Evolutionary conservation across 2,888 invertebrate species (phyloP), one percentile per base, ranked within the genome.

Genomic region (Trissolcus japonicus): DNA sequence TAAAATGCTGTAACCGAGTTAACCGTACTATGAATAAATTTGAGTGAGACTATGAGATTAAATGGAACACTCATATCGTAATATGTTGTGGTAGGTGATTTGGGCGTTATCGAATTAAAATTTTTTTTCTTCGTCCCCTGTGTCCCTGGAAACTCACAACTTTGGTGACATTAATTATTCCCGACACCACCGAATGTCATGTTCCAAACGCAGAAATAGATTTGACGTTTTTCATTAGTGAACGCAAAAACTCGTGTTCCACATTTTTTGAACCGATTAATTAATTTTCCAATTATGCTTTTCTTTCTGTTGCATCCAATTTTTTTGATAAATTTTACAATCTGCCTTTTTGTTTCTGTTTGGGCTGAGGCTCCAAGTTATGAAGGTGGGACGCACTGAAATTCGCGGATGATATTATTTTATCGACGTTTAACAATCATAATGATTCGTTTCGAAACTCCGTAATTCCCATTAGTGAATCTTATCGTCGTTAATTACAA

Each of bases 21-120:
- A 88, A 81, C 83, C 81, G 82, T 81, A 83, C 86, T 86, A 87
- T 88, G 88, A 87, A 88, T 88, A 88, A 88, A 88, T 88, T 88
- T 87, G 80, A 80, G 78, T 80, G 80, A 81, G 81, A 81, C 82
- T 80, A 80, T 82, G 84, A 84, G 83, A 86, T 87, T 86, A 86
- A 82, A 83, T 77, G 81, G 78, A 69, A 67, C 80, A 73, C 61
- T 73, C 76, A 78, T 77, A 76, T 68, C 55, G 54, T 72, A 77
- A 67, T 77, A 72, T 73, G 80, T 78, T 71, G 75, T 68, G 78
- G 73, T 75, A 75, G 66, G 65, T 72, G 75, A 79, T 76, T 79
- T 67, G 57, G 59, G 59, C 35, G 41, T 75, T 65, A 69, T 79
- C 66, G 76, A 76, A 74, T 74, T 74, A 73, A 51, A 76, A 54